Conservation (phyloP, 2,113 vertebrate genomes). For the Ibidorhyncha struthersii region DNA sequence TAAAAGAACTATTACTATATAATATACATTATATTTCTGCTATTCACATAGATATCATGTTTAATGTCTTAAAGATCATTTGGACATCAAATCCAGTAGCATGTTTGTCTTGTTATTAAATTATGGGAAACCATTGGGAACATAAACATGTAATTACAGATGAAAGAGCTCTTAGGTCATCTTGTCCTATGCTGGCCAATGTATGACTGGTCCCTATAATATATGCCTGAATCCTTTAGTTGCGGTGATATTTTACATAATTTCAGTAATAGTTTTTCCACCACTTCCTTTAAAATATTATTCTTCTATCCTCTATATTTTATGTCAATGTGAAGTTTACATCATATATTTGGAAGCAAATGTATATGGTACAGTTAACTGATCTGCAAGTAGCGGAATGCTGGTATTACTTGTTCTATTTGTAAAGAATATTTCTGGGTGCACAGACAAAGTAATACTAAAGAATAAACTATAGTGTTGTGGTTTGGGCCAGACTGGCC, state of each 20-base stretch:
- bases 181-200: background rate
- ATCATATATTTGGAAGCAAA: background rate
- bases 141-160: conserved; percentile 5
- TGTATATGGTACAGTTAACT: background rate
- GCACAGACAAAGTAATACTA: background rate
- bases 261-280: background rate
- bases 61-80: background rate
- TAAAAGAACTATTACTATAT: background rate
- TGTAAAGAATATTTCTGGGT: background rate
- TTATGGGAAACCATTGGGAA: background rate
- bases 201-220: background rate
- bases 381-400: background rate
- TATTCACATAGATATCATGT: background rate
- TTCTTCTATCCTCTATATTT: background rate
- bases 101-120: background rate
- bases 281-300: background rate
- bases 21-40: background rate
- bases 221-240: background rate
- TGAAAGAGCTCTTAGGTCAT: background rate
- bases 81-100: background rate
- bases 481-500: too few species aligned
- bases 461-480: background rate
- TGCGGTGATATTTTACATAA: background rate
- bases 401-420: background rate
- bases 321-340: background rate